Evolutionary conservation across 2,113 vertebrate genomes (phyloP), one percentile per base, ranked within the genome.

Genomic region (Paramisgurnus dabryanus): DNA sequence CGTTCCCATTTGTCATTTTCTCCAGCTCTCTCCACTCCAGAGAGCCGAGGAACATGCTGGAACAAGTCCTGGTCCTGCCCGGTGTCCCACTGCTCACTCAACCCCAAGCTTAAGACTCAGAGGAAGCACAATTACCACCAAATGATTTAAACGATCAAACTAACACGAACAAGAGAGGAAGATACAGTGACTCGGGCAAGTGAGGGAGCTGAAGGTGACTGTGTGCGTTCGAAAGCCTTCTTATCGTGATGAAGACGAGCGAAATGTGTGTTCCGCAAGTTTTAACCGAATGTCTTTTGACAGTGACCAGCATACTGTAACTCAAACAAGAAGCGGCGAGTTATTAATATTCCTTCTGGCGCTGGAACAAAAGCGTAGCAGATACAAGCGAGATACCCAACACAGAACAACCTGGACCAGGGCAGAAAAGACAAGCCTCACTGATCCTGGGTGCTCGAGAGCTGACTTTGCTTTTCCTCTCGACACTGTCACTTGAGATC

Each of bases 71-170:
- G 93, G 91, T 92, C 91, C 90, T 90, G 91, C 93, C 91, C 92
- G 90, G 90, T 89, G 86, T 93, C 89, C 94, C 90, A 89, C 87
- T 93, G 91, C 89, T 87, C 90, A 90, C 87, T 91, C 93, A 93
- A 91, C 91, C 81, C 89, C 90, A 88, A 87, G 91, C 87, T 86
- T 87, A 92, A 89, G 91, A 61, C 40, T 76, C 55, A 5, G 74
- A 22, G 49, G 66, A 76, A 61, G 90, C 91, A 92, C 95, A 95
- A 96, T 96, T 95, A 95, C 95, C 94, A 95, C 91, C 92, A 91
- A 95, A 95, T 94, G 93, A 94, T 92, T 94, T 92, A 92, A 92
- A 92, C 91, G 90, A 93, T 92, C 89, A 92, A 91, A 92, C 90
- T 89, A 90, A 17, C 78, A 88, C 91, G 90, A 91, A 92, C 91